Conservation (phyloP, 2,797 vertebrate species). For the Chelonia mydas region DNA sequence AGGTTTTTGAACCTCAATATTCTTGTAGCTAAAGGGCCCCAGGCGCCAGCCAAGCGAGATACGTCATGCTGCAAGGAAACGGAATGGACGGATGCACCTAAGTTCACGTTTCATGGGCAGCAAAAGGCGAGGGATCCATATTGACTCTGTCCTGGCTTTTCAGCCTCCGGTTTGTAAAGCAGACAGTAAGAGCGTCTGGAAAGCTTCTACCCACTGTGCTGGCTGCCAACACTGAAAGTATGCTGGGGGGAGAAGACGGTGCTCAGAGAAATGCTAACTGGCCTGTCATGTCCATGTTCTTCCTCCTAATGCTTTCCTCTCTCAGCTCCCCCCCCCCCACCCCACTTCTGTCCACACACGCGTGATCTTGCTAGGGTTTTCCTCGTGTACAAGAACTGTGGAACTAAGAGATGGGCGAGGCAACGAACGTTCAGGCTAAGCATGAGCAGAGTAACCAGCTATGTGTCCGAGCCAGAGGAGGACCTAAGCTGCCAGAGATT, state of each 20-base stretch:
- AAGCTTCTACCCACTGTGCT: neutral
- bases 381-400: neutral
- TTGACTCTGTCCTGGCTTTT: conserved; percentile 44
- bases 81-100: neutral
- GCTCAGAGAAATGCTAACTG: neutral
- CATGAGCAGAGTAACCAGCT: neutral
- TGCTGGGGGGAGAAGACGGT: neutral
- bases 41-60: rapidly evolving
- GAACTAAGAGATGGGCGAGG: neutral
- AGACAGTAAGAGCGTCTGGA: neutral
- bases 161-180: neutral
- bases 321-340: neutral
- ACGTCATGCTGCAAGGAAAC: neutral
- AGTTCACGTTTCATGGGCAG: neutral
- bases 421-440: neutral
- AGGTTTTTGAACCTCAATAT: neutral
- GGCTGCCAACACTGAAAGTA: neutral
- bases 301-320: neutral
- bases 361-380: neutral
- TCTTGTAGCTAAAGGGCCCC: neutral
- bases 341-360: neutral
- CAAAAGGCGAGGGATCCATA: neutral
- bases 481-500: neutral
- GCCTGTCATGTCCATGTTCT: neutral
- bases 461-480: neutral